Base-by-base conservation (phyloP, 2,797 vertebrate genomes). In the Menidia menidia region DNA sequence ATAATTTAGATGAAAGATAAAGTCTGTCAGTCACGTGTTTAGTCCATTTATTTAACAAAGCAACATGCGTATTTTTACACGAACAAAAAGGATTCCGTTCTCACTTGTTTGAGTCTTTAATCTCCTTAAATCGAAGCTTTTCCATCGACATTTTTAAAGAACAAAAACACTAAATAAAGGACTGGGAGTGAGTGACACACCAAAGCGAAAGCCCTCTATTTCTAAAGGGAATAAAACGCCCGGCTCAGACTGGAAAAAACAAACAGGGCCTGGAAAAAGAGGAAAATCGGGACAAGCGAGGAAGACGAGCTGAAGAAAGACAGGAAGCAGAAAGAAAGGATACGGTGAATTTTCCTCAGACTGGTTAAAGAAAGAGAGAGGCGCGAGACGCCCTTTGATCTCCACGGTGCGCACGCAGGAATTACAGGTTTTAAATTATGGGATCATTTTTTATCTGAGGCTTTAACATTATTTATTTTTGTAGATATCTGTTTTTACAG, bases 231-330 rank as follows among this genome's bases (percentile, higher is more conserved):
- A 57, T 52, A 58, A 85, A 73, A 43, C 19, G 45, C 30, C 13
- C 92, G 92, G 91, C 90, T 61, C 90, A 16, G 92, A 94, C 73
- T 95, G 76, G 60, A 69, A 59, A 81, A 95, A 96, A 94, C 94
- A 95, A 96, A 96, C 91, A 96, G 93, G 91, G 90, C 64, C 83
- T 82, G 84, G 88, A 88, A 88, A 85, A 84, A 72, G 89, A 92
- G 64, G 87, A 82, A 90, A 87, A 93, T 82, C n/a, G 71, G 73
- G 90, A 94, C 92, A 95, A 91, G 92, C 81, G 88, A 88, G 84
- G 86, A 88, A 89, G 85, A 87, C 47, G 73, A 71, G 19, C 59
- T 19, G 5, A 67, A 83, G 83, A 90, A 93, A 88, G 84, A 73
- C 0, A 3, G 66, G 6, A 56, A 53, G 66, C 77, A 77, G 77